These are phyloP conservation scores for Lepus americanus DNA, from an alignment of 2,113 vertebrate genomes.

Conservation along the genomic window DNA sequence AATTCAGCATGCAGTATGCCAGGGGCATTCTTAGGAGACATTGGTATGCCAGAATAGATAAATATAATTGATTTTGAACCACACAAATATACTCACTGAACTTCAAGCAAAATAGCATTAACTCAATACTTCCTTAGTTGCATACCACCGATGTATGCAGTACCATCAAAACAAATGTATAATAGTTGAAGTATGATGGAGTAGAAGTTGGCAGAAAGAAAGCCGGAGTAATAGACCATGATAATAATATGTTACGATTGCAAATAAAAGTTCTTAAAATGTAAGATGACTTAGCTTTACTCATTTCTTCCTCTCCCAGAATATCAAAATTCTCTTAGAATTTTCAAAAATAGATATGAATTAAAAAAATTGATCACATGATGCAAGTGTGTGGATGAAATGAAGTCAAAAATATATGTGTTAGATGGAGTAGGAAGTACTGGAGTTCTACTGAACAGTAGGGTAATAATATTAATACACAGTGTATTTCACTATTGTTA, in stretches of 20 bases:
- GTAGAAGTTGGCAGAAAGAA: neutral
- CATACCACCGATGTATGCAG: neutral
- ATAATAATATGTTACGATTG: neutral
- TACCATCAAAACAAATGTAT: fast-evolving
- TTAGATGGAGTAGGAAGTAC: too few relatives aligned
- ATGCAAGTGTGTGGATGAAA: neutral
- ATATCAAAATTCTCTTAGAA: neutral
- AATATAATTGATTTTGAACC: neutral
- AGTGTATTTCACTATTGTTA: too few relatives aligned
- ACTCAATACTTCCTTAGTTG: neutral
- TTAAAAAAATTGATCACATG: neutral
- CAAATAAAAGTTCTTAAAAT: neutral
- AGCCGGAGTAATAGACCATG: neutral
- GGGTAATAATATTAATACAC: too few relatives aligned
- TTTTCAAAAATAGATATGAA: neutral
- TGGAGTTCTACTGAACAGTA: too few relatives aligned
- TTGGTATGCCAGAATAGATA: neutral
- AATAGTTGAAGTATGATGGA: neutral
- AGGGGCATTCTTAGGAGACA: neutral
- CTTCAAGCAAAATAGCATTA: neutral
- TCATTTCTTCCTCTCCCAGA: neutral
- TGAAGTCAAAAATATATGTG: neutral
- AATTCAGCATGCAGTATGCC: neutral
- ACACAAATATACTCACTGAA: neutral
- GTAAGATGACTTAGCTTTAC: neutral